These are phyloP conservation scores for Phyllopteryx taeniolatus DNA, from an alignment of 2,113 vertebrate genomes.

Conservation along the genomic window DNA sequence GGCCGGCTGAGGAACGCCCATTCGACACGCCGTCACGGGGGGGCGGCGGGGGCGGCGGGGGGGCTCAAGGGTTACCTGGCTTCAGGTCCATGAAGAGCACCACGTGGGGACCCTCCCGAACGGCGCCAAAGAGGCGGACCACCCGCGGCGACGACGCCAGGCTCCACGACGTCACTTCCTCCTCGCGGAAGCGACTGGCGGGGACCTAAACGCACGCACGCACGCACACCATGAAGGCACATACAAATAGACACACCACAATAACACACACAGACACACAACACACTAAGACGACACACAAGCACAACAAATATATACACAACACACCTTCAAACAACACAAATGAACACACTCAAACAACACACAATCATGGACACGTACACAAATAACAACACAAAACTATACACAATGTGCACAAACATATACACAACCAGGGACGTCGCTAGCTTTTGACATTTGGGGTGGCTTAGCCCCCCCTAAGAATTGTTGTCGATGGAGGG, in stretches of 20 bases:
- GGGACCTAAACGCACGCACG: constrained; percentile 76
- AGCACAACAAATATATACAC: background rate
- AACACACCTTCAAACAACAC: background rate
- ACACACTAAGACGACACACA: background rate
- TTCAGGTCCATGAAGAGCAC: constrained; percentile 93
- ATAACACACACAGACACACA: background rate
- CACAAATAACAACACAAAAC: background rate
- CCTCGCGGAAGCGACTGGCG: constrained; percentile 78
- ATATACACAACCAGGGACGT: too few relatives aligned
- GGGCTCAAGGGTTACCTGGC: constrained; percentile 74
- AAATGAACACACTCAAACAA: too few relatives aligned
- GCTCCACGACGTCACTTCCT: constrained; percentile 87
- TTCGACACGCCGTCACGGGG: too few relatives aligned
- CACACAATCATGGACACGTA: background rate
- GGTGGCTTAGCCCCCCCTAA: too few relatives aligned
- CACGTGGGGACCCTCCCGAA: constrained; percentile 85
- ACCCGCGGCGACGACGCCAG: constrained; percentile 78
- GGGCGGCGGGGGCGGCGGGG: too few relatives aligned
- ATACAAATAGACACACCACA: background rate
- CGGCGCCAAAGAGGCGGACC: constrained; percentile 86
- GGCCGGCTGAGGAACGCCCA: constrained; percentile 69
- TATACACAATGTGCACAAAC: too few relatives aligned
- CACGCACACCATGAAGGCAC: background rate
- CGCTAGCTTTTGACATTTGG: too few relatives aligned
- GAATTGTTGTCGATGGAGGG: too few relatives aligned